These are phyloP conservation scores for Melanostoma mellinum DNA, from an alignment of 2,888 invertebrate species.

Conservation along the genomic window DNA sequence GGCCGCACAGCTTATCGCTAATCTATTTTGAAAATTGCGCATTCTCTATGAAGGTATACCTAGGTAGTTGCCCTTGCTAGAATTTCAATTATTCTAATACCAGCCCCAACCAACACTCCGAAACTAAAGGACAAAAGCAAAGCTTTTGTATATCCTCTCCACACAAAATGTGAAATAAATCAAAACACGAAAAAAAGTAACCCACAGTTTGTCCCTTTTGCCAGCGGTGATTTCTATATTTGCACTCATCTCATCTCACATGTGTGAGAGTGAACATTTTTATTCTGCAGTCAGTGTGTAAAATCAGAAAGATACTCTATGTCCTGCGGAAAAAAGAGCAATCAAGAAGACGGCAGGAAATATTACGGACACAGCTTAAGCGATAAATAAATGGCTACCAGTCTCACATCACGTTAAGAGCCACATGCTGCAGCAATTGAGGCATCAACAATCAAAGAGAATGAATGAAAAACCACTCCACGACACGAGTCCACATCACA, in stretches of 20 bases:
- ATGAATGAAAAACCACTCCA: constrained; percentile 65
- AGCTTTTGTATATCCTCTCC: constrained; percentile 25
- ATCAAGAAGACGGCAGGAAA: constrained; percentile 64
- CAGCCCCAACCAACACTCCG: constrained; percentile 11
- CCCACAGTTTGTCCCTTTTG: constrained; percentile 55
- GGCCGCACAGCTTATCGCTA: constrained; percentile 40
- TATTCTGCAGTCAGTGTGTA: constrained; percentile 29
- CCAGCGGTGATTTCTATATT: constrained; percentile 69
- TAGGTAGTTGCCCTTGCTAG: constrained; percentile 49
- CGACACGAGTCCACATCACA: constrained; percentile 13
- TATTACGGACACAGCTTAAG: constrained; percentile 65
- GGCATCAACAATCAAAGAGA: constrained; percentile 64
- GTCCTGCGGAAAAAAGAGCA: constrained; percentile 63
- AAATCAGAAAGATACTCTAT: constrained; percentile 50
- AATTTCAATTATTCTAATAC: constrained; percentile 69
- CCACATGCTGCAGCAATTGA: constrained; percentile 29
- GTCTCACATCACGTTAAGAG: constrained; percentile 61
- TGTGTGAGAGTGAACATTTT: constrained; percentile 5
- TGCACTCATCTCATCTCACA: constrained; percentile 32
- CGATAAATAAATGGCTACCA: constrained; percentile 71
- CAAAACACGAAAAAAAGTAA: constrained; percentile 66
- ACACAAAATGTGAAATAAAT: constrained; percentile 63
- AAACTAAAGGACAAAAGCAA: constrained; percentile 41
- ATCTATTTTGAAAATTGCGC: constrained; percentile 68
- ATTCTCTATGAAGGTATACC: constrained; percentile 28